These are phyloP conservation scores for Diceros bicornis DNA, from an alignment of 2,797 vertebrate species.

Conservation along the genomic window DNA sequence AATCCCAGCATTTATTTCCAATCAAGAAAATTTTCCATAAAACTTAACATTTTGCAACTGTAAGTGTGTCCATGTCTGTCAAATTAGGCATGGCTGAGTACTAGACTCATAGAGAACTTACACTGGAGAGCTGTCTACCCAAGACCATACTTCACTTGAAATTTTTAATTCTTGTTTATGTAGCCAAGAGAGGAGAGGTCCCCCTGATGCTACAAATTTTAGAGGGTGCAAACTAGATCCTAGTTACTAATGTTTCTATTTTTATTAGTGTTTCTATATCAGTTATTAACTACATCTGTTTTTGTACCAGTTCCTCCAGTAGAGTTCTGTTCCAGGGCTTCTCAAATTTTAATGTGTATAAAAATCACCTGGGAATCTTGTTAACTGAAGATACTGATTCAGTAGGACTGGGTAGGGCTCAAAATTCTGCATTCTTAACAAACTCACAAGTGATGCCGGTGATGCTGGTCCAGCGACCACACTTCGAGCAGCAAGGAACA, in stretches of 20 bases:
- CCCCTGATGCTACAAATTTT: not conserved
- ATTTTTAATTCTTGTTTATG: not conserved
- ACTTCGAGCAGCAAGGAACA: not conserved
- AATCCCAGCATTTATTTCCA: not conserved
- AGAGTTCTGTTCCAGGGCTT: not conserved
- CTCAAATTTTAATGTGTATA: slow-evolving; percentile 18
- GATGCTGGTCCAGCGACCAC: not conserved
- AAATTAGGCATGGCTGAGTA: not conserved
- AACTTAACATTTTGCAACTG: not conserved
- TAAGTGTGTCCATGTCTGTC: not conserved
- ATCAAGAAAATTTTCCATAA: not conserved
- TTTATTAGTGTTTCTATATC: not conserved
- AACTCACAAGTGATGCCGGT: not conserved
- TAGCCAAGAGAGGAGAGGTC: not conserved
- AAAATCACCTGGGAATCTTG: not conserved
- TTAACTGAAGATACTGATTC: not conserved
- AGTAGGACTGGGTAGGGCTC: not conserved
- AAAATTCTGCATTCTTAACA: not conserved
- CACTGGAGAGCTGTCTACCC: not conserved
- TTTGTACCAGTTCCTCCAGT: not conserved
- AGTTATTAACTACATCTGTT: not conserved
- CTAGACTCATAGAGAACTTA: not conserved
- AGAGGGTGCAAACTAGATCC: not conserved
- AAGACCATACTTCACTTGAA: not conserved
- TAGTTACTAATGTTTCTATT: not conserved